Base-by-base conservation (phyloP, 2,888 invertebrate species). In the Cryptocheilus praepositus region DNA sequence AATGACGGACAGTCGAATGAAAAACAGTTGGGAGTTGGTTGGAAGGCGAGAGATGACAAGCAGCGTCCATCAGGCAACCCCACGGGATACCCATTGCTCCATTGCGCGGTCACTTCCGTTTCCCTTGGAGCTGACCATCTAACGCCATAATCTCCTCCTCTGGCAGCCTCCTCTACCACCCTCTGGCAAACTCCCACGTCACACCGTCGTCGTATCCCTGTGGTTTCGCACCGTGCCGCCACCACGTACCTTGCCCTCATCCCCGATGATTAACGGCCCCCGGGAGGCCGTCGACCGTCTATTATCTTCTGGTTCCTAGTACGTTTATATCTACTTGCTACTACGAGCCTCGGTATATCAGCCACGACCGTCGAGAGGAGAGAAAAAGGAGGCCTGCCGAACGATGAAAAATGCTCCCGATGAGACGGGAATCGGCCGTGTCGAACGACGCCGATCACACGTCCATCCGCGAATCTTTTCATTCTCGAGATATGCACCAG, bases 211-310 rank as follows among this genome's bases (percentile, higher is more conserved):
- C 79, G 71, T 74, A 77, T 77, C 74, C 78, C 78, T 74, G 74
- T 72, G 83, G 79, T 79, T 81, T 83, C 81, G 76, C 81, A 70
- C 77, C 77, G 72, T 71, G 77, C 74, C 74, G 65, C 64, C 67
- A 60, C 70, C n/a, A 67, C 73, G 61, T 71, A 76, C 73, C 61
- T 36, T 22, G 58, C 58, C 66, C 74, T 83, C 83, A 84, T 80
- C 81, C 82, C 80, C 72, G 80, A 86, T 86, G 86, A 86, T 86
- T 85, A 85, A 86, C 85, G 82, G 85, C 85, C 74, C 87, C 83
- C 86, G 62, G 72, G 86, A 85, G 86, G 79, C 79, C 70, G 73
- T 76, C 82, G 74, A 75, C 78, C 83, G 81, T 81, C 86, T 85
- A 86, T 86, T 85, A 86, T 85, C 85, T 83, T 75, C 77, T 74